Evolutionary conservation across 2,113 vertebrate species (phyloP), one percentile per base, ranked within the genome.

Genomic region (Charina bottae): DNA sequence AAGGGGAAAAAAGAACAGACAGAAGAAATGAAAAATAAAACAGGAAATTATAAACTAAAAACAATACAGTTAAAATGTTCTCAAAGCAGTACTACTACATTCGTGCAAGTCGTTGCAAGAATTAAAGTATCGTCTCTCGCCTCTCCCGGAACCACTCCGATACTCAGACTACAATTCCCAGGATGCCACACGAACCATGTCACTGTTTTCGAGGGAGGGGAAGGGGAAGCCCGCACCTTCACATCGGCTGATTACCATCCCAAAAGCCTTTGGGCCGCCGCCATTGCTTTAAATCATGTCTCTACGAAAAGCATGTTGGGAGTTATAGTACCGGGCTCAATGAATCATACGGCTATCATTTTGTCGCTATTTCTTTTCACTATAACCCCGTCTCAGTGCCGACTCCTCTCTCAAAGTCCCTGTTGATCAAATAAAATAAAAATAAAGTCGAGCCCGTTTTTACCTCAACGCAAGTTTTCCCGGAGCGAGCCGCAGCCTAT

Each of bases 261-360:
- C 1, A 21, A 54, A 42, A 62, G 3, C n/a, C 28, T 72, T 13
- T 53, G 2, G 21, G 24, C 58, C 26, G 24, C 87, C 24, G 5
- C 87, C 26, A 3, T 24, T 49, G 12, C 2, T 54, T 4, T 24
- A 8, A 42, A 26, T 19, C 37, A 0, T 9, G 46, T 4, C 8
- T 8, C 24, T 21, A 42, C 26, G 49, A 17, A 11, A 1, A 0
- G 28, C 3, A 3, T 42, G 0, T 7, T 24, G 26, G 15, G 49
- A 49, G 0, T 6, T 3, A 19, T 5, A 87, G 15, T 26, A 12
- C 19, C 6, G 12, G 3, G 33, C 13, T 19, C 17, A 2, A 0
- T 0, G 0, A 5, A 0, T 59, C 0, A 0, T 1, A 19, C 0
- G 2, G 53, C 11, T 2, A 53, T 17, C 1, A 9, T 15, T 9